Conservation (phyloP, 2,113 vertebrate genomes). For the Circaetus cinerascens region DNA sequence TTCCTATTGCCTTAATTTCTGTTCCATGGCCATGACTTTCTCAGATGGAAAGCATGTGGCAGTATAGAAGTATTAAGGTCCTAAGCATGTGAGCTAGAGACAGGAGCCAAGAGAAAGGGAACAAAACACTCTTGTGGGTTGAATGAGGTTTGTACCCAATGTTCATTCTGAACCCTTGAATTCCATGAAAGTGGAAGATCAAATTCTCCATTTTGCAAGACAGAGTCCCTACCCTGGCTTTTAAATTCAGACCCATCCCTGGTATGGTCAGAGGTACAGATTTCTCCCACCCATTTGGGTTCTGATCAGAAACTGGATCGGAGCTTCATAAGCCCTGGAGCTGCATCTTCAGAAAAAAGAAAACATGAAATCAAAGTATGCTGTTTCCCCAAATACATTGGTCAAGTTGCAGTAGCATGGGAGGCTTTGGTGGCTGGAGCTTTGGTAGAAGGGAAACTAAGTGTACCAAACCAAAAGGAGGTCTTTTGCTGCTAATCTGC, state of each 20-base stretch:
- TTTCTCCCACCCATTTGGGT: background rate
- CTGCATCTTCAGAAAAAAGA: background rate
- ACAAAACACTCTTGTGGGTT: background rate
- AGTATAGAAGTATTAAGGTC: background rate
- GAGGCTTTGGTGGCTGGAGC: background rate
- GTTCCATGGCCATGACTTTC: background rate
- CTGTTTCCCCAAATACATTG: background rate
- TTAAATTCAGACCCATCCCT: background rate
- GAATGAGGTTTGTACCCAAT: background rate
- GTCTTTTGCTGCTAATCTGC: background rate
- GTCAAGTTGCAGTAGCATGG: rapidly evolving
- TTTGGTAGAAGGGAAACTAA: background rate
- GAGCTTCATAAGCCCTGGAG: background rate
- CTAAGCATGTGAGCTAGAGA: rapidly evolving
- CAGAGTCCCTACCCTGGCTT: background rate
- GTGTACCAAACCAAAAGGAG: background rate
- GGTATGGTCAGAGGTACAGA: background rate
- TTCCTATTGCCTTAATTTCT: background rate
- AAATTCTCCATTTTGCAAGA: background rate
- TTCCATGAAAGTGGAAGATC: background rate
- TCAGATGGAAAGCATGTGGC: background rate
- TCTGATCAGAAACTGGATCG: background rate
- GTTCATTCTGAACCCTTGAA: background rate
- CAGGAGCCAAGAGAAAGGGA: background rate
- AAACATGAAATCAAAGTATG: background rate